Evolutionary conservation across 2,797 vertebrate genomes (phyloP), one percentile per base, ranked within the genome.

Genomic region (Limnodromus scolopaceus): DNA sequence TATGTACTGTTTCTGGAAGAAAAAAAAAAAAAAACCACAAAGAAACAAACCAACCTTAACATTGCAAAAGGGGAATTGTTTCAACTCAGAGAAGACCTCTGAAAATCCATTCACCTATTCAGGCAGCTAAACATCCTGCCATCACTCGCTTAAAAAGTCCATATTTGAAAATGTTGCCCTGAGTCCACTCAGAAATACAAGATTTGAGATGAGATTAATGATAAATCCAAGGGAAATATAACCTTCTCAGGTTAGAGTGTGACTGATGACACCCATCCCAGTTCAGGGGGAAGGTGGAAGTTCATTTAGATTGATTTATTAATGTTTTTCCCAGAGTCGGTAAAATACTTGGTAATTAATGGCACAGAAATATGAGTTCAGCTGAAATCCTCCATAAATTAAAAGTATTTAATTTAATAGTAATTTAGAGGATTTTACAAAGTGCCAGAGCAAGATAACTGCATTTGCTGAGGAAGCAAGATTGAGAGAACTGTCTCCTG

Each of bases 371-470:
- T 96, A 83, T 23, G 57, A 91, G 53, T 93, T 95, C 81, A 75
- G 69, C 82, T 93, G 63, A 91, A 97, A 80, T 85, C 36, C 68
- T 81, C 88, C 87, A 91, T 96, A 95, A 92, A 96, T 97, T 96
- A 89, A n/a, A 87, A 87, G 75, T 70, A 81, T 92, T 95, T 96
- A 93, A 96, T 96, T 94, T 96, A 93, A 68, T 66, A 95, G 81
- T 60, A 93, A 97, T 97, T 96, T 93, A 91, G 81, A 87, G 51
- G 46, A 84, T 84, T 96, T 96, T 86, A 43, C 71, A 63, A 96
- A 96, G 91, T 95, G 93, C 48, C 87, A 49, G 80, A 68, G 54
- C 20, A 87, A 80, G 65, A 88, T 77, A 93, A 84, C 77, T 91
- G 48, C 65, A 75, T 94, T 94, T 94, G 86, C 61, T 83, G 49